These are phyloP conservation scores for Alligator sinensis DNA, from an alignment of 2,113 vertebrate genomes.

Conservation along the genomic window DNA sequence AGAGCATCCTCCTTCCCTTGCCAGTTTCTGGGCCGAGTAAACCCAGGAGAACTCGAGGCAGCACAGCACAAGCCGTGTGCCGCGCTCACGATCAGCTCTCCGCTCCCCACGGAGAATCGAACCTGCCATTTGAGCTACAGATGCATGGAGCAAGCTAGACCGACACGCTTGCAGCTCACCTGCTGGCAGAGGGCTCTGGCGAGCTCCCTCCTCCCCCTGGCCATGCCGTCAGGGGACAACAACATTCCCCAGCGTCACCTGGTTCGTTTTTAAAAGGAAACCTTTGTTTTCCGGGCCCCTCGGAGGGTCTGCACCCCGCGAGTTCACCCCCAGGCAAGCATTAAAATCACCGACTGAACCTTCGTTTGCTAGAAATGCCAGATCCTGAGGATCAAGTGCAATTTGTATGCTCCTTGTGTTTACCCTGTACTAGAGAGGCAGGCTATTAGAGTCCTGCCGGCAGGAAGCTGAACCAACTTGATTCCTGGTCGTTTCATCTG, in stretches of 20 bases:
- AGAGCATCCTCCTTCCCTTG: accelerated
- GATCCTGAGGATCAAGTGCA: constrained; percentile 57
- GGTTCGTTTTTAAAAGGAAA: background rate
- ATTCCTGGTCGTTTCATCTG: background rate
- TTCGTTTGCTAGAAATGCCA: constrained; percentile 6
- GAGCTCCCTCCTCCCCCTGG: background rate
- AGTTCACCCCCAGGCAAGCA: background rate
- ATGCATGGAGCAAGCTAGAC: background rate
- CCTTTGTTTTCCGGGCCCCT: background rate
- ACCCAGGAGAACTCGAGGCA: accelerated
- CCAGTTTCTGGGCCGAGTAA: background rate
- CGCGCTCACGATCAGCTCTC: accelerated
- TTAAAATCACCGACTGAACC: background rate
- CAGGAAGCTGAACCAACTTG: background rate
- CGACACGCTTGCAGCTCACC: too few relatives aligned
- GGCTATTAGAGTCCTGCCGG: background rate
- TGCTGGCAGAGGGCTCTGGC: accelerated
- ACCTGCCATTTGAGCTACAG: background rate
- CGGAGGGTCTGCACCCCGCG: background rate
- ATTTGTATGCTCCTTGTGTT: constrained; percentile 50
- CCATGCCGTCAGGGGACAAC: constrained; percentile 1
- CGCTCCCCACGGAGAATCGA: accelerated
- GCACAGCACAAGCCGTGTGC: background rate
- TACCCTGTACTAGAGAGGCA: constrained; percentile 43
- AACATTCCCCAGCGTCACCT: accelerated